phyloP scores from a whole-genome alignment of 2,888 invertebrate species.

The Hypomecis atomaria region DNA sequence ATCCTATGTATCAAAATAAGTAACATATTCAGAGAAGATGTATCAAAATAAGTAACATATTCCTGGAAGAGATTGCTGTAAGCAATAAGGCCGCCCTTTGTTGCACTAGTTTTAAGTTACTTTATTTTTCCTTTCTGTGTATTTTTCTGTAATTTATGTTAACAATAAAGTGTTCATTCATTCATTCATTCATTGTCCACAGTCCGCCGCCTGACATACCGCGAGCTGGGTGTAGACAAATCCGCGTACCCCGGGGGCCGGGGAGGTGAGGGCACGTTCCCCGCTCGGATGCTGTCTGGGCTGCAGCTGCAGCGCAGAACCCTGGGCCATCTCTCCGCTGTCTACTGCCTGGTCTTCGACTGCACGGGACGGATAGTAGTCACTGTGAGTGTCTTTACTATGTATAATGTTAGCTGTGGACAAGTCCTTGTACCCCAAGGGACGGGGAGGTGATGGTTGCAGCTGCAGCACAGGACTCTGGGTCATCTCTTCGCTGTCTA shows the following conservation, averaged over 20 bases:
- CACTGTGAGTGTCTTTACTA: conserved; percentile 13
- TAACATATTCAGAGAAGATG: too few relatives aligned
- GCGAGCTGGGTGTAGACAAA: conserved; percentile 60
- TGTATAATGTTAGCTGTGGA: not conserved
- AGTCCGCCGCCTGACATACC: conserved; percentile 67
- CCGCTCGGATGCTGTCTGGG: conserved; percentile 80
- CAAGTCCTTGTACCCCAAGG: not conserved
- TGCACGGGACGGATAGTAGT: conserved; percentile 86
- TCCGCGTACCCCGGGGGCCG: conserved; percentile 39
- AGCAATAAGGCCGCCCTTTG: too few relatives aligned
- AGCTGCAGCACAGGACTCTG: conserved; percentile 91
- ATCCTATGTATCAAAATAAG: too few relatives aligned
- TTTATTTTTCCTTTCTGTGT: too few relatives aligned
- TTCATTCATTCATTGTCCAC: conserved; percentile 21
- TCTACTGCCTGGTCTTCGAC: conserved; percentile 98
- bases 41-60: too few relatives aligned
- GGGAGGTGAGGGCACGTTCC: conserved; percentile 55
- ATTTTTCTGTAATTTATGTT: too few relatives aligned
- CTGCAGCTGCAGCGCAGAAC: conserved; percentile 91
- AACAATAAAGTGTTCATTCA: too few relatives aligned
- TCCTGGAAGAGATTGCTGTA: too few relatives aligned
- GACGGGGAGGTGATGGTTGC: conserved; percentile 73
- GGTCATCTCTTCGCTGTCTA: conserved; percentile 99
- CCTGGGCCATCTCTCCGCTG: conserved; percentile 97
- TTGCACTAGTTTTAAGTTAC: too few relatives aligned